Percentiles rank a stretch among this genome's conserved stretches.
These are phyloP conservation scores for Anolis sagrei DNA, from an alignment of 2,113 vertebrate species.

Conservation along the genomic window DNA sequence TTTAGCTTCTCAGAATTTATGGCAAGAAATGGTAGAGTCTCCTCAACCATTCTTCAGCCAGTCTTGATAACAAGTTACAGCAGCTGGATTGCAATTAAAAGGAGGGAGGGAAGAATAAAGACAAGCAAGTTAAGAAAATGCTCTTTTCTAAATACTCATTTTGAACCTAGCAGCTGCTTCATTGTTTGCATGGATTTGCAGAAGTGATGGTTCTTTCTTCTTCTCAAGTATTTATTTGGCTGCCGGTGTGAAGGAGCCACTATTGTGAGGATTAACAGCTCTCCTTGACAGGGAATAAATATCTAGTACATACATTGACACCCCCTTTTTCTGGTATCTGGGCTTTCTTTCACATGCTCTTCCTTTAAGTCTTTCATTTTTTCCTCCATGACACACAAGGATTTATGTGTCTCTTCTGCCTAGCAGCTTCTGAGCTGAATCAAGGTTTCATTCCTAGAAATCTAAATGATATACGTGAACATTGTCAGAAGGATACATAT, in stretches of 20 bases:
- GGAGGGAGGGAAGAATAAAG: too few species aligned
- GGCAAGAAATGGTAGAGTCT: background rate
- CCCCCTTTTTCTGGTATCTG: background rate
- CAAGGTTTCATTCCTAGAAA: slow-evolving; percentile 35
- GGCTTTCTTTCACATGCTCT: slow-evolving; percentile 55
- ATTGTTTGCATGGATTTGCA: slow-evolving; percentile 3
- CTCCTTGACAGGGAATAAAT: slow-evolving; percentile 37
- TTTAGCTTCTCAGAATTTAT: background rate
- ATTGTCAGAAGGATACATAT: fast-evolving
- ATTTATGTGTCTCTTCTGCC: slow-evolving; percentile 56
- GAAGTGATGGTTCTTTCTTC: slow-evolving; percentile 23
- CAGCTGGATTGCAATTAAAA: background rate
- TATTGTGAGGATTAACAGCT: slow-evolving; percentile 40
- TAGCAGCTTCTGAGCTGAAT: slow-evolving; percentile 46
- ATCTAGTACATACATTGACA: slow-evolving; percentile 41
- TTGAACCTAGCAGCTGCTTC: slow-evolving; percentile 16
- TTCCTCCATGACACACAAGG: slow-evolving; percentile 2
- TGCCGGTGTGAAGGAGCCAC: slow-evolving; percentile 5
- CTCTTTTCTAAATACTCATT: slow-evolving; percentile 13
- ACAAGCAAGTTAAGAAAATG: slow-evolving; percentile 1
- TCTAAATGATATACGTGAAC: slow-evolving; percentile 16
- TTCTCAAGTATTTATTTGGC: slow-evolving; percentile 43
- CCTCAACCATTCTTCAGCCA: background rate
- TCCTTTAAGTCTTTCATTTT: slow-evolving; percentile 41
- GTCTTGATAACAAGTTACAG: background rate